Conservation (phyloP, 1,140 invertebrate genomes). For the Maconellicoccus hirsutus region DNA sequence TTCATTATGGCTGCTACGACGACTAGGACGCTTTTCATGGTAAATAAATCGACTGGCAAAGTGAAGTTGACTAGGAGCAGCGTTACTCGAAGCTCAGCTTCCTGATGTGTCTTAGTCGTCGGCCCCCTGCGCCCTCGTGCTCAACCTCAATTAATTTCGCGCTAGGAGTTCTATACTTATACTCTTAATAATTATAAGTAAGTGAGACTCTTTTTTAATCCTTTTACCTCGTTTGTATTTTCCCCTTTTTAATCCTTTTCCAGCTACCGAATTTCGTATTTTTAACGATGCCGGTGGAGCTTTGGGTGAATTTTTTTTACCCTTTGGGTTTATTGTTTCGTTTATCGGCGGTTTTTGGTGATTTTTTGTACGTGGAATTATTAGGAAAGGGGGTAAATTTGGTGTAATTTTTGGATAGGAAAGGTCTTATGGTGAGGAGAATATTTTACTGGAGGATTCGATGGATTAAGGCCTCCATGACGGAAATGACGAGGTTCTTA, state of each 20-base stretch:
- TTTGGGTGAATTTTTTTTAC: not conserved
- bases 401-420: too few species aligned
- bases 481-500: too few species aligned
- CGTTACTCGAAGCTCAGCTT: not conserved
- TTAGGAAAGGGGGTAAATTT: too few species aligned
- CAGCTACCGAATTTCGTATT: not conserved
- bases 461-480: too few species aligned
- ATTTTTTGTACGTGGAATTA: too few species aligned
- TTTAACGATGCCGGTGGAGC: not conserved
- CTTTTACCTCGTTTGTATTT: not conserved
- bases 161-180: not conserved
- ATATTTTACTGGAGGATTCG: too few species aligned
- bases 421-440: too few species aligned
- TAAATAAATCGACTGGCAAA: constrained; percentile 20
- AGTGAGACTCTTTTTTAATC: not conserved
- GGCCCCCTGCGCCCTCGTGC: not conserved
- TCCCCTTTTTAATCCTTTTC: not conserved
- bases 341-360: too few species aligned
- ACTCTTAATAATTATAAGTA: constrained; percentile 16
- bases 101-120: not conserved
- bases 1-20: constrained; percentile 1
- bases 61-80: constrained; percentile 13
- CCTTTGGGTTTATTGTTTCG: not conserved
- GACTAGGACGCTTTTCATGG: constrained; percentile 13
- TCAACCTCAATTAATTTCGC: constrained; percentile 15